These are phyloP conservation scores for Parnassius glacialis DNA, from an alignment of 2,888 invertebrate genomes.

Conservation along the genomic window DNA sequence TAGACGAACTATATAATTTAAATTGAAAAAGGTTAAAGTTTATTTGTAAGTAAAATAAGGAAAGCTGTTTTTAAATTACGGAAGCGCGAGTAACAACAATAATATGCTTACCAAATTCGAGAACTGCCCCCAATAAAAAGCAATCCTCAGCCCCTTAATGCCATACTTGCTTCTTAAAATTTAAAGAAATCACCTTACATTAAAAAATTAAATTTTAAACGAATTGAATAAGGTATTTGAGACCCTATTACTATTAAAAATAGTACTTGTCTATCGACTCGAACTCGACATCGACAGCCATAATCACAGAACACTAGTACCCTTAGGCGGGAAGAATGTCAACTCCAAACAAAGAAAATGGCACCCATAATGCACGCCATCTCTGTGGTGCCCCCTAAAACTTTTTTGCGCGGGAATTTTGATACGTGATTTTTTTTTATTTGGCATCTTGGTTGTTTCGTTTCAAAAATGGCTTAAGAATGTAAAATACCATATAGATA, in stretches of 20 bases:
- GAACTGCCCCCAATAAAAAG: slow-evolving; percentile 49
- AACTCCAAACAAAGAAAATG: too few relatives aligned
- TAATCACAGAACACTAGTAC: too few relatives aligned
- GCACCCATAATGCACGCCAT: too few relatives aligned
- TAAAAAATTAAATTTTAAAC: slow-evolving; percentile 44
- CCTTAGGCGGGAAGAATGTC: too few relatives aligned
- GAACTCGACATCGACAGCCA: slow-evolving; percentile 61
- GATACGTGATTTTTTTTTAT: too few relatives aligned
- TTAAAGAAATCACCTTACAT: slow-evolving; percentile 20
- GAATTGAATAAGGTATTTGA: too few relatives aligned
- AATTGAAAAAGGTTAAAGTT: background rate
- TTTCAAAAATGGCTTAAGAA: too few relatives aligned
- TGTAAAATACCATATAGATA: too few relatives aligned
- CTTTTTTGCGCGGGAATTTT: too few relatives aligned
- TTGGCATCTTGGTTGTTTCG: too few relatives aligned
- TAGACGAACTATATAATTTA: background rate
- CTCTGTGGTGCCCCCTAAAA: too few relatives aligned
- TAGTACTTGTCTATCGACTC: slow-evolving; percentile 58
- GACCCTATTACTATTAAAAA: slow-evolving; percentile 19
- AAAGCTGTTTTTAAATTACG: slow-evolving; percentile 36
- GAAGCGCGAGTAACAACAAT: slow-evolving; percentile 45
- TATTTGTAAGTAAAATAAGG: slow-evolving; percentile 13
- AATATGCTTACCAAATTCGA: slow-evolving; percentile 60
- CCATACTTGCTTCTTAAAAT: slow-evolving; percentile 58
- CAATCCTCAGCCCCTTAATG: slow-evolving; percentile 58